Evolutionary conservation across 2,888 invertebrate species (phyloP).

Genomic region (Nycteola revayana): DNA sequence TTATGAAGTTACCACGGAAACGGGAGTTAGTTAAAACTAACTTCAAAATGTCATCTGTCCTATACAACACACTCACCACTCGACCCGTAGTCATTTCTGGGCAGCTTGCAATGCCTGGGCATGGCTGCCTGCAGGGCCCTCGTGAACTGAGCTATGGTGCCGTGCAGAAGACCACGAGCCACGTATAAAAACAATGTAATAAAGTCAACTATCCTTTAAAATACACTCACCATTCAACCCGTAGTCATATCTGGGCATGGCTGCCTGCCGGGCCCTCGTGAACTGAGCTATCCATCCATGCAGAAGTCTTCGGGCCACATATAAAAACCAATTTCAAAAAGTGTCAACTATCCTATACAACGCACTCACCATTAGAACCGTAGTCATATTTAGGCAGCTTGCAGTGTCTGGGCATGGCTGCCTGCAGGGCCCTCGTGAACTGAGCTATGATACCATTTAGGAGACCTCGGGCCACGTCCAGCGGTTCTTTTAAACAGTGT

Average conservation of each 20-base stretch:
- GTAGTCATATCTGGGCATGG: constrained; percentile 97
- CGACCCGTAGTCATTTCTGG: constrained; percentile 98
- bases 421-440: constrained; percentile 94
- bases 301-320: constrained; percentile 95
- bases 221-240: constrained; percentile 91
- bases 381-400: constrained; percentile 98
- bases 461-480: constrained; percentile 95
- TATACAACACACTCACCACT: constrained; percentile 84
- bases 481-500: constrained; percentile 88
- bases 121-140: constrained; percentile 95
- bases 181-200: too few species aligned
- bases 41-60: too few species aligned
- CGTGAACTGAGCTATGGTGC: constrained; percentile 94
- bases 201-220: too few species aligned
- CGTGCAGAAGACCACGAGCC: constrained; percentile 95
- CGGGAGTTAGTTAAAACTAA: too few species aligned
- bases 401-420: constrained; percentile 97
- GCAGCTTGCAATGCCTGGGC: constrained; percentile 97
- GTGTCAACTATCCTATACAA: too few species aligned
- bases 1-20: too few species aligned
- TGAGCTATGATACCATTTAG: constrained; percentile 95
- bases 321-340: too few species aligned
- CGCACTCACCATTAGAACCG: constrained; percentile 88
- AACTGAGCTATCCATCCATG: constrained; percentile 96
- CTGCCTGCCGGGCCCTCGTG: constrained; percentile 93